These are phyloP conservation scores for Julus scandinavius DNA, from an alignment of 2,888 invertebrate genomes.

Conservation along the genomic window DNA sequence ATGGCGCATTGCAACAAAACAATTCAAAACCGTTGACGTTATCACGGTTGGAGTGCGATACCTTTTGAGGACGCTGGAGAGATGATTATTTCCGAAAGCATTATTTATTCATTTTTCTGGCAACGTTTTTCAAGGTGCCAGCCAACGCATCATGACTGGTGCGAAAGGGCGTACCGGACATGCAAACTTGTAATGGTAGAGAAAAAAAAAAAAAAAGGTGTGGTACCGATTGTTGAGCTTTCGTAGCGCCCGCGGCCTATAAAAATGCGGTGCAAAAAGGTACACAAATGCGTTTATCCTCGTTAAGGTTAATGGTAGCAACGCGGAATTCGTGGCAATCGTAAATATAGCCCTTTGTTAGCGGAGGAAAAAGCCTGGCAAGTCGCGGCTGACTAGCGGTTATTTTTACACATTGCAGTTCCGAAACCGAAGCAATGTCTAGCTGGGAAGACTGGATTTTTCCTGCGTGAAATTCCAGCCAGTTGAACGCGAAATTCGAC, in stretches of 20 bases:
- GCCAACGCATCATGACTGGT: background rate
- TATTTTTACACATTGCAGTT: background rate
- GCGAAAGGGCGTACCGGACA: background rate
- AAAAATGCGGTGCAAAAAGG: background rate
- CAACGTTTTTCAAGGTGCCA: background rate
- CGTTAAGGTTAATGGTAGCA: conserved; percentile 1
- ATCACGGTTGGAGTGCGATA: background rate
- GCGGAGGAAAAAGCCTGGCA: background rate
- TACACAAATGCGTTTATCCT: background rate
- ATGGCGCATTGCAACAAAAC: background rate
- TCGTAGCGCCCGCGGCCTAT: background rate
- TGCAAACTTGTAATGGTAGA: background rate
- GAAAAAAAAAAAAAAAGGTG: background rate
- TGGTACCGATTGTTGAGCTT: background rate
- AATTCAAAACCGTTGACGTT: background rate
- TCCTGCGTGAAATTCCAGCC: background rate
- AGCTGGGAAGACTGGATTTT: background rate
- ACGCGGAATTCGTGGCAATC: background rate
- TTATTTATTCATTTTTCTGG: background rate
- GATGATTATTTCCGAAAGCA: too few species aligned
- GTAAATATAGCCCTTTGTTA: conserved; percentile 1
- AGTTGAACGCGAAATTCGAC: background rate
- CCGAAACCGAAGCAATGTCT: background rate
- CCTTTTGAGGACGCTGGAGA: too few species aligned
- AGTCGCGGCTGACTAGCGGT: conserved; percentile 1